These are phyloP conservation scores for Scaptomyza tumidula DNA, from an alignment of 2,888 invertebrate species.

Conservation along the genomic window DNA sequence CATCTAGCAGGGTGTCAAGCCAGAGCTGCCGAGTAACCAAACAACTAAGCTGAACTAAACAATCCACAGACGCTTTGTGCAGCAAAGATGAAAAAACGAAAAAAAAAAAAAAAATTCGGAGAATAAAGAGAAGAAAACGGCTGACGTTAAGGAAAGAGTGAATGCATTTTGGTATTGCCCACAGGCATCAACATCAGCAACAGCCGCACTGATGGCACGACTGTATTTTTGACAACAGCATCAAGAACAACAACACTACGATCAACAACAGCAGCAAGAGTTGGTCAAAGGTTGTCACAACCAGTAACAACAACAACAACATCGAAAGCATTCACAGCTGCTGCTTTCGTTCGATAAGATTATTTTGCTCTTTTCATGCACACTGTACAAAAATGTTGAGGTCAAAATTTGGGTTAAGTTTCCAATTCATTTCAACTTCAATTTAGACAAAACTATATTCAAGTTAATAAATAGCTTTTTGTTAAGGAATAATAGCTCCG, in stretches of 20 bases:
- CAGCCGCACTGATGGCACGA: slow-evolving; percentile 15
- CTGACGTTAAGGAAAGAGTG: not conserved
- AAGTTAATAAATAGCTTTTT: too few species aligned
- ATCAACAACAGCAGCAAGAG: slow-evolving; percentile 1
- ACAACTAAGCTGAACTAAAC: slow-evolving; percentile 2
- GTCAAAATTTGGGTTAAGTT: not conserved
- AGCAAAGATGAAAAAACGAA: not conserved
- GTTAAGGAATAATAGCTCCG: too few species aligned
- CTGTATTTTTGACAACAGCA: slow-evolving; percentile 32
- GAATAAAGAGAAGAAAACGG: not conserved
- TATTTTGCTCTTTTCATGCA: slow-evolving; percentile 10
- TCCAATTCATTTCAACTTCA: not conserved
- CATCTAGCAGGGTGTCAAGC: not conserved
- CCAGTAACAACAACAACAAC: slow-evolving; percentile 15
- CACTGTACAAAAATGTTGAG: not conserved
- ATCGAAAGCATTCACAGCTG: slow-evolving; percentile 29
- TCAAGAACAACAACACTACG: slow-evolving; percentile 7
- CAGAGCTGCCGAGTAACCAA: not conserved
- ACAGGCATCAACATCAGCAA: slow-evolving; percentile 8
- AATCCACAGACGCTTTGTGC: slow-evolving; percentile 35
- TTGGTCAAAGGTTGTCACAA: slow-evolving; percentile 26
- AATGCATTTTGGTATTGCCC: slow-evolving; percentile 21
- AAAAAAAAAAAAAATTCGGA: not conserved
- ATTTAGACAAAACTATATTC: too few species aligned
- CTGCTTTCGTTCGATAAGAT: slow-evolving; percentile 42